These are phyloP conservation scores for Ceyx cyanopectus DNA, from an alignment of 2,113 vertebrate genomes.

Conservation along the genomic window DNA sequence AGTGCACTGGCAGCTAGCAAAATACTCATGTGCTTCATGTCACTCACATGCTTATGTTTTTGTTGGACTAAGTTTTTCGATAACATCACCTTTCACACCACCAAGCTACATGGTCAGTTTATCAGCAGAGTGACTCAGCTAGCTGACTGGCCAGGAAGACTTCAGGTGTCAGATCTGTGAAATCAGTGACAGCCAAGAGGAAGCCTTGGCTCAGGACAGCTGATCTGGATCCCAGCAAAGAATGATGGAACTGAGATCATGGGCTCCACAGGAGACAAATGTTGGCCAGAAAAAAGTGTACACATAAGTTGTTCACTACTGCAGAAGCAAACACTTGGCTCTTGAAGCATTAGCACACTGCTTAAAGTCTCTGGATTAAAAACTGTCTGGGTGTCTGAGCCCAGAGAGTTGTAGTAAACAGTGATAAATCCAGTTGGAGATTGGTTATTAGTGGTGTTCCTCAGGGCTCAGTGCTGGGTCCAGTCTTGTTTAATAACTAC, in stretches of 20 bases:
- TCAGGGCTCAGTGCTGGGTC: no score
- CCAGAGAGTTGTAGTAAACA: no score
- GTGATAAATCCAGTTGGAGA: no score
- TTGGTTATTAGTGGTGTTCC: no score
- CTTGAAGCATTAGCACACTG: neutral
- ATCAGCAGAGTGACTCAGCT: neutral
- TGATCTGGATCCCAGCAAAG: neutral
- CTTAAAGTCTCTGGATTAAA: neutral
- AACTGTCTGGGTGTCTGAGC: no score
- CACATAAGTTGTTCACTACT: rapidly evolving
- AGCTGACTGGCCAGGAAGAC: neutral
- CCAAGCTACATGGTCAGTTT: neutral
- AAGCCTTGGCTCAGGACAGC: neutral
- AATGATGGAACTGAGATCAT: neutral
- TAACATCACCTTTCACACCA: neutral
- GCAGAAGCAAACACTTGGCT: neutral
- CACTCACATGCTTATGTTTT: neutral
- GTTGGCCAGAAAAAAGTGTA: neutral
- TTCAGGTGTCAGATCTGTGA: neutral
- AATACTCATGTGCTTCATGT: neutral
- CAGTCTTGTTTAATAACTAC: no score
- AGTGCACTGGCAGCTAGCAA: neutral
- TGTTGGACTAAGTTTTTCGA: neutral
- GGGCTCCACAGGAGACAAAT: neutral
- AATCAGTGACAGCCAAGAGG: neutral